Conservation (phyloP, 2,797 vertebrate species). For the Halcyon chelicuti region DNA sequence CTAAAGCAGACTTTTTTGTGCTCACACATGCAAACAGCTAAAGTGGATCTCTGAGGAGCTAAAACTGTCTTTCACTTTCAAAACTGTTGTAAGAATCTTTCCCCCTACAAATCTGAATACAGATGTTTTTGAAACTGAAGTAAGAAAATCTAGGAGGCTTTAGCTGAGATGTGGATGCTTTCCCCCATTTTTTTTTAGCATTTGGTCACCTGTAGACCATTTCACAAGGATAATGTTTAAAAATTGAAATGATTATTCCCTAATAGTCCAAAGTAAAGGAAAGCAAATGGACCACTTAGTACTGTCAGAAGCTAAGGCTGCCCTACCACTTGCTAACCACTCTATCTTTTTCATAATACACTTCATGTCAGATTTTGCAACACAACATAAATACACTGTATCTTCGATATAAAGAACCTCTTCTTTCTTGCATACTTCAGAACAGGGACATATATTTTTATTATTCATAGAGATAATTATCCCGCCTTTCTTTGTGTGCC, state of each 20-base stretch:
- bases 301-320: neutral
- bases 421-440: neutral
- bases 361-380: neutral
- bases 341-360: neutral
- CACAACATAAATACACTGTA: neutral
- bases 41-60: neutral
- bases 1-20: neutral
- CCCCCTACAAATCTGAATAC: neutral
- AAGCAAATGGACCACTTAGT: neutral
- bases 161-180: neutral
- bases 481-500: neutral
- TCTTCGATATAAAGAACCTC: neutral
- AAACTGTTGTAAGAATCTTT: neutral
- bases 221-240: neutral
- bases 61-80: neutral
- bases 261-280: neutral
- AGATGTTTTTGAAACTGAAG: neutral
- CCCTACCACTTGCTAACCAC: neutral
- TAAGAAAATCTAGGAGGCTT: neutral
- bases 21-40: neutral
- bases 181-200: neutral
- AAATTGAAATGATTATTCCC: neutral
- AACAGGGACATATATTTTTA: neutral
- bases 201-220: neutral
- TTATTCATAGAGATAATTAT: neutral